Conservation (phyloP, 2,113 vertebrate genomes). For the Melanotaenia duboulayi region DNA sequence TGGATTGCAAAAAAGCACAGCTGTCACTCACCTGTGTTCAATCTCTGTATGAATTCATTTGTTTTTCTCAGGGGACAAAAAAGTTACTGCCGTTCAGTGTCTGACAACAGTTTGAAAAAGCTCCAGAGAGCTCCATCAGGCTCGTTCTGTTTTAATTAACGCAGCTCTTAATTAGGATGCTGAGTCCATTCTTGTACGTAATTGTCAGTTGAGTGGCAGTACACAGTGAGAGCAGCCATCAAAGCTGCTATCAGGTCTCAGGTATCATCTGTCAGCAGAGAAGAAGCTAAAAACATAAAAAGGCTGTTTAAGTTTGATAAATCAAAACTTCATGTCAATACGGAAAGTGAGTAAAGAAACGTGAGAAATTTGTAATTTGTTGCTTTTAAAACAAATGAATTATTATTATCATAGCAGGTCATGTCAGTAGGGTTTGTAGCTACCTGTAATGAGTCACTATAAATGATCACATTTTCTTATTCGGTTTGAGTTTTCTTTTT, state of each 20-base stretch:
- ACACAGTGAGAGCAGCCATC: conserved; percentile 3
- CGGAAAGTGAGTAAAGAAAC: not conserved
- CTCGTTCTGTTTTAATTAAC: conserved; percentile 29
- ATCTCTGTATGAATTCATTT: not conserved
- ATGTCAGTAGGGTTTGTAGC: conserved; percentile 6
- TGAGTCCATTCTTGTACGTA: not conserved
- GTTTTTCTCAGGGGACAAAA: too few relatives aligned
- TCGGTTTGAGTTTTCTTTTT: conserved; percentile 22
- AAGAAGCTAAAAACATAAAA: not conserved
- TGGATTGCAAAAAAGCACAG: not conserved
- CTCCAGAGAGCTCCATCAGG: not conserved
- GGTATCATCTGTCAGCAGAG: conserved; percentile 8
- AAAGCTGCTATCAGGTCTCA: conserved; percentile 8
- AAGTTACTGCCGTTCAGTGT: too few relatives aligned
- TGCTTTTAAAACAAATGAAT: conserved; percentile 23
- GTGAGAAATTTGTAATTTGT: conserved; percentile 1
- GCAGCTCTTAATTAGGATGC: conserved; percentile 10
- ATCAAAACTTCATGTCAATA: conserved; percentile 6
- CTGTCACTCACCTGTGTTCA: not conserved
- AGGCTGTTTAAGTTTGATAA: not conserved
- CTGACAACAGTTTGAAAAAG: not conserved
- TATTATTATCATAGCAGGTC: conserved; percentile 6
- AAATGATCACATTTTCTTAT: conserved; percentile 29
- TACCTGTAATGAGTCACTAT: conserved; percentile 15
- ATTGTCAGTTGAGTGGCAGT: conserved; percentile 23